Evolutionary conservation across 2,888 invertebrate genomes (phyloP).

Genomic region (Sylvicola cinctus): DNA sequence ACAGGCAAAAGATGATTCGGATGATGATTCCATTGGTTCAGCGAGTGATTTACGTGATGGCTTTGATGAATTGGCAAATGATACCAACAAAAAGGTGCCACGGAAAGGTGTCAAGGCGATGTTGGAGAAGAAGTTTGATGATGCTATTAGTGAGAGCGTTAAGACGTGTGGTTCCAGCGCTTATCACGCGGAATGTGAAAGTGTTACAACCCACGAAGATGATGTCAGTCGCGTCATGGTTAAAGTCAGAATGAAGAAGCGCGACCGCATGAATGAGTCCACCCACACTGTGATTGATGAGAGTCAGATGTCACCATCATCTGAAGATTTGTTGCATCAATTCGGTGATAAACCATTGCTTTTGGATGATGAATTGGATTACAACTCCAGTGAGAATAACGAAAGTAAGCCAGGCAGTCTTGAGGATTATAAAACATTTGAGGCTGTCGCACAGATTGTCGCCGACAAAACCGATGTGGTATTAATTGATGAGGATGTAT

Average conservation of each 20-base stretch:
- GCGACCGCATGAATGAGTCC: conserved; percentile 19
- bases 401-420: conserved; percentile 10
- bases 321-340: conserved; percentile 44
- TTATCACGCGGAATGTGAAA: conserved; percentile 51
- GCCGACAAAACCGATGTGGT: conserved; percentile 9
- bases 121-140: conserved; percentile 23
- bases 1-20: conserved; percentile 25
- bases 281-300: conserved; percentile 18
- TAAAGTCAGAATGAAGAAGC: conserved; percentile 28
- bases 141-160: conserved; percentile 39
- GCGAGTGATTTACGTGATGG: conserved; percentile 41
- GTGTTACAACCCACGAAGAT: conserved; percentile 39
- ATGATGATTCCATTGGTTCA: conserved; percentile 50
- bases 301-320: conserved; percentile 29
- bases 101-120: neutral
- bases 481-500: conserved; percentile 30
- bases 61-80: conserved; percentile 20
- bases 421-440: conserved; percentile 13
- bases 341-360: conserved; percentile 55
- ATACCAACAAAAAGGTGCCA: neutral
- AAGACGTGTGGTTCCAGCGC: conserved; percentile 46
- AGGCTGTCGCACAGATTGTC: neutral
- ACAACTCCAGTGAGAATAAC: conserved; percentile 27
- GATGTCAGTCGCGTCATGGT: conserved; percentile 31
- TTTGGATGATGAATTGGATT: conserved; percentile 57